Evolutionary conservation across 2,888 invertebrate species (phyloP).

Genomic region (Pterobdella sp.): DNA sequence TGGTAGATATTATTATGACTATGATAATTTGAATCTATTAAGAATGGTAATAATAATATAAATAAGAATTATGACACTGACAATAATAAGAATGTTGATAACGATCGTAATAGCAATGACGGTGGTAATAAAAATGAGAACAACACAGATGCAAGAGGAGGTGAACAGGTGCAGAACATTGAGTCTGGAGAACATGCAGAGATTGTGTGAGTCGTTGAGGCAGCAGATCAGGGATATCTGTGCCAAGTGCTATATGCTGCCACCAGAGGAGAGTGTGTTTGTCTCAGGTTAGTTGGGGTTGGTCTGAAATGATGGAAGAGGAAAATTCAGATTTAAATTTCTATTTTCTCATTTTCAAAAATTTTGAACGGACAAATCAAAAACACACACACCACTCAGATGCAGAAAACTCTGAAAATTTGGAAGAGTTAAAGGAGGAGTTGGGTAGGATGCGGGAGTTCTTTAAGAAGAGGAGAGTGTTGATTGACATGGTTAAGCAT

Average conservation of each 20-base stretch:
- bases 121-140: not conserved
- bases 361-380: too few relatives aligned
- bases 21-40: too few relatives aligned
- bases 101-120: not conserved
- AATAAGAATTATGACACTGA: too few relatives aligned
- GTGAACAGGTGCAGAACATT: not conserved
- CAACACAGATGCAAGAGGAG: not conserved
- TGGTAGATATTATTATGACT: not conserved
- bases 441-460: not conserved
- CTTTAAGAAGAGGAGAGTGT: not conserved
- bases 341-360: too few relatives aligned
- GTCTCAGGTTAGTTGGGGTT: not conserved
- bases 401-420: not conserved
- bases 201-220: not conserved
- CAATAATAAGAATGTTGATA: not conserved
- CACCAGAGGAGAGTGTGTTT: not conserved
- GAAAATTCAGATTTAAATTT: too few relatives aligned
- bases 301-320: not conserved
- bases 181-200: not conserved
- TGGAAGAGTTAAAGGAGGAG: not conserved
- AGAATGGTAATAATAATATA: too few relatives aligned
- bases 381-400: not conserved
- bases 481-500: not conserved
- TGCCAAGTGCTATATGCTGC: not conserved
- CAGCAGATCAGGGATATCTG: not conserved